A percentile compares a stretch with the other conserved stretches of the same genome.
Conservation (phyloP, 2,888 invertebrate species). For the Leptodirus hochenwartii region DNA sequence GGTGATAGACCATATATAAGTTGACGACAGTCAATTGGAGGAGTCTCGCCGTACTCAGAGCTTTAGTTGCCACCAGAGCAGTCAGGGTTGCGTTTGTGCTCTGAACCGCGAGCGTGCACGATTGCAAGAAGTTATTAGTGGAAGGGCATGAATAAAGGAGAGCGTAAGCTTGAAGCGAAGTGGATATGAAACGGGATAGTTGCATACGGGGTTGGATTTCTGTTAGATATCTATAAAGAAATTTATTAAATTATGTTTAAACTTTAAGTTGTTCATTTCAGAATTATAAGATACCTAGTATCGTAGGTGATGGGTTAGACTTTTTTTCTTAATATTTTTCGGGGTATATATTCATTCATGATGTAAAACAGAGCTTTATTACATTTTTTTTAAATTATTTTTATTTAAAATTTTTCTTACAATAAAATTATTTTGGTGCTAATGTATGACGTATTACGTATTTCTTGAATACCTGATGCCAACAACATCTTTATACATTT, state of each 20-base stretch:
- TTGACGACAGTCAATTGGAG: conserved; percentile 62
- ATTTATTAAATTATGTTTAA: not conserved
- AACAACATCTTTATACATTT: too few relatives aligned
- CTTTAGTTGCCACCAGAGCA: conserved; percentile 59
- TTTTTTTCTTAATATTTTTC: too few relatives aligned
- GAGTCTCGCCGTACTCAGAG: conserved; percentile 55
- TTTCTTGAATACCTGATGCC: too few relatives aligned
- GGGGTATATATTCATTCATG: too few relatives aligned
- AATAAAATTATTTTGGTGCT: too few relatives aligned
- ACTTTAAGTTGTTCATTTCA: not conserved
- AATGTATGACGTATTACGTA: too few relatives aligned
- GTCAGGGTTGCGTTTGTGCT: conserved; percentile 52
- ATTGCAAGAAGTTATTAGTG: conserved; percentile 33
- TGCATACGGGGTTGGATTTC: conserved; percentile 38
- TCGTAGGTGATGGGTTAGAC: too few relatives aligned
- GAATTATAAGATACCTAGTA: conserved; percentile 6
- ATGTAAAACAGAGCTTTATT: too few relatives aligned
- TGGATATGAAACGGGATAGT: conserved; percentile 35
- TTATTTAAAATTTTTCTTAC: too few relatives aligned
- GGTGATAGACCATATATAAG: conserved; percentile 48
- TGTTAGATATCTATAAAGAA: conserved; percentile 23
- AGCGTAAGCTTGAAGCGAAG: conserved; percentile 45
- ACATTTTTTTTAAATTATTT: too few relatives aligned
- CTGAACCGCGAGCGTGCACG: conserved; percentile 41
- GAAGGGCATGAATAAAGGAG: too few relatives aligned